Evolutionary conservation across 2,888 invertebrate genomes (phyloP).

Genomic region (Petrophora chlorosata): DNA sequence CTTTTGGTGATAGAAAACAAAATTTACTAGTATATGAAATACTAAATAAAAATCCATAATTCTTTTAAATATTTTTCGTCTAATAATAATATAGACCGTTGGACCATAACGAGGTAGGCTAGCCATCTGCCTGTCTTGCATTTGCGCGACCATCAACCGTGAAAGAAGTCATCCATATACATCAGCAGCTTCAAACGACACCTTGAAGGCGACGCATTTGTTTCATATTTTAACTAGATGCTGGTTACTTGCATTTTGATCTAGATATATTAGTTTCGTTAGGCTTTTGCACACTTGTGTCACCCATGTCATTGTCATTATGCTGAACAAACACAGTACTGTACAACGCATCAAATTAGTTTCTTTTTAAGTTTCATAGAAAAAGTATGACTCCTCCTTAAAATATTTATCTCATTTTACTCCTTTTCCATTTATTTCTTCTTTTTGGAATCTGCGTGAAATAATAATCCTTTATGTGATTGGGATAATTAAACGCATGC

Average conservation of each 20-base stretch:
- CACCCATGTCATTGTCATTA: not conserved
- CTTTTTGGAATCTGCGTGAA: not conserved
- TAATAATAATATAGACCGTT: constrained; percentile 45
- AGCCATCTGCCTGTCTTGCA: constrained; percentile 46
- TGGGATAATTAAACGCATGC: not conserved
- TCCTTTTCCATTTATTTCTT: too few relatives aligned
- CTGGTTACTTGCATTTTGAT: not conserved
- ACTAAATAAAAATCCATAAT: too few relatives aligned
- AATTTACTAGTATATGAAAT: too few relatives aligned
- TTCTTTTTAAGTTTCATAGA: too few relatives aligned
- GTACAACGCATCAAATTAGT: too few relatives aligned
- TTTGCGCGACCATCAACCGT: constrained; percentile 53
- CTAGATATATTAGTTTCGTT: not conserved
- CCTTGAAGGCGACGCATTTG: constrained; percentile 46
- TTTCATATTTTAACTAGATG: constrained; percentile 39
- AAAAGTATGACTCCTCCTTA: too few relatives aligned
- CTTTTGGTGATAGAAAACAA: too few relatives aligned
- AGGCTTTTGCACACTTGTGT: not conserved
- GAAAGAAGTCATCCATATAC: constrained; percentile 55
- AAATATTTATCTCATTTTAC: too few relatives aligned
- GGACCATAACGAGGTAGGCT: constrained; percentile 43
- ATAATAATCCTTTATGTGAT: too few relatives aligned
- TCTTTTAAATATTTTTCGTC: constrained; percentile 34
- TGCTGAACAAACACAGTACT: not conserved
- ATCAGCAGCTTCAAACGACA: constrained; percentile 47